A percentile compares a stretch with the other conserved stretches of the same genome.
phyloP scores from a whole-genome alignment of 2,888 invertebrate species.

The Callosobruchus maculatus region DNA sequence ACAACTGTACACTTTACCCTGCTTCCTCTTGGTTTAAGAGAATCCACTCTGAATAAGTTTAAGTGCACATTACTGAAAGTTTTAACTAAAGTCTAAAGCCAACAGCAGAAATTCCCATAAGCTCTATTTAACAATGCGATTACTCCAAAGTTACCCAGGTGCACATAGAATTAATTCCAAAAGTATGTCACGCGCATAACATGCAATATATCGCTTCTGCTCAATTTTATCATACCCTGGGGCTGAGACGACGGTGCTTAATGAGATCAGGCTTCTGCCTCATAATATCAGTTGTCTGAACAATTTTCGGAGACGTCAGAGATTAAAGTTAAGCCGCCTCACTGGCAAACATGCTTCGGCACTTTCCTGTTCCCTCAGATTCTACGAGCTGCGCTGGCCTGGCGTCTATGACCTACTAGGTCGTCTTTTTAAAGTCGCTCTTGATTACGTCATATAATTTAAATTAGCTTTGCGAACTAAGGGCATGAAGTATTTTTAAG shows the following conservation, averaged over 20 bases:
- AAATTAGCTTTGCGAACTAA: background rate
- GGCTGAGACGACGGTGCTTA: background rate
- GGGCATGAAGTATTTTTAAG: background rate
- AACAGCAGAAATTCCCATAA: no score
- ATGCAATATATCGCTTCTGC: background rate
- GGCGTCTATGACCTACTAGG: background rate
- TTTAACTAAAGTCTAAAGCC: no score
- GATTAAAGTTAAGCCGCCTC: background rate
- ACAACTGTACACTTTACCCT: no score
- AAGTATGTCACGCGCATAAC: background rate
- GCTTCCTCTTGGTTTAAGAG: no score
- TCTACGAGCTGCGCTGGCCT: background rate
- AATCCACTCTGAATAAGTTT: no score
- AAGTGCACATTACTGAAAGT: no score
- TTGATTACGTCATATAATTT: background rate
- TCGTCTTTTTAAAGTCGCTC: background rate
- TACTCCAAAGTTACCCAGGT: no score
- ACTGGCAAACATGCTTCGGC: background rate
- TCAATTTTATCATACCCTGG: background rate
- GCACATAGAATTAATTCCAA: background rate
- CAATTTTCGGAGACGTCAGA: background rate
- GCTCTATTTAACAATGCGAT: no score
- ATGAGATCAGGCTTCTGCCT: background rate
- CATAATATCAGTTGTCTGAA: background rate
- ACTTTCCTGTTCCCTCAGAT: background rate